Evolutionary conservation across 2,797 vertebrate genomes (phyloP), one percentile per base, ranked within the genome.

Genomic region (Anguilla marmorata): DNA sequence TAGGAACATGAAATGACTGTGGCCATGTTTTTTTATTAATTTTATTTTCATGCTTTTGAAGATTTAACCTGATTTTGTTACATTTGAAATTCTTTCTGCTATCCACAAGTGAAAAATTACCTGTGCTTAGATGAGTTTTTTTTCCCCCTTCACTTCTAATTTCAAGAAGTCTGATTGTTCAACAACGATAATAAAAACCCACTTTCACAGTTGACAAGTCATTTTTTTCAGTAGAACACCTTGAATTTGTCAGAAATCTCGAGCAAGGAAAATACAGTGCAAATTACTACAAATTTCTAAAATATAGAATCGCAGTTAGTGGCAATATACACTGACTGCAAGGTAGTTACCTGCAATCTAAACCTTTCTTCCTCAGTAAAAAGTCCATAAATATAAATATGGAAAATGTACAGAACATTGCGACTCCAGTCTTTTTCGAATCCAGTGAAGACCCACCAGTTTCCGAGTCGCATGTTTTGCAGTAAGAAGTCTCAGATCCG

Each of bases 251-350:
- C 96, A 96, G 97, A 97, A 98, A 99, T 97, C 97, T 98, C 98
- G 98, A 97, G 97, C 97, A 98, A 99, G 98, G 98, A 97, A 99
- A 99, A 98, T 99, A 99, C 98, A 99, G 98, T 99, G 99, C 98
- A 99, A 99, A 99, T 99, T 97, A 98, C 99, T 99, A 99, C 98
- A 99, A 99, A 99, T 97, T 97, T 98, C 99, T 99, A 99, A 99
- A 99, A 99, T 99, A 99, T 98, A 99, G 97, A 98, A 98, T 97
- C 98, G 98, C 96, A 96, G 95, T 95, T 94, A 93, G 94, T 98
- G 96, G 97, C 97, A 97, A 97, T 95, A 93, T 93, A 95, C 97
- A 96, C 96, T 96, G 95, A 95, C 96, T 96, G 96, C 96, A 97
- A 96, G 98, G 98, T 96, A 96, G 96, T 95, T 95, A 96, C 97